A percentile compares a stretch with the other conserved stretches of the same genome.
These are phyloP conservation scores for Holothuria scabra DNA, from an alignment of 53 echinoderm and acorn worm genomes.

Conservation along the genomic window DNA sequence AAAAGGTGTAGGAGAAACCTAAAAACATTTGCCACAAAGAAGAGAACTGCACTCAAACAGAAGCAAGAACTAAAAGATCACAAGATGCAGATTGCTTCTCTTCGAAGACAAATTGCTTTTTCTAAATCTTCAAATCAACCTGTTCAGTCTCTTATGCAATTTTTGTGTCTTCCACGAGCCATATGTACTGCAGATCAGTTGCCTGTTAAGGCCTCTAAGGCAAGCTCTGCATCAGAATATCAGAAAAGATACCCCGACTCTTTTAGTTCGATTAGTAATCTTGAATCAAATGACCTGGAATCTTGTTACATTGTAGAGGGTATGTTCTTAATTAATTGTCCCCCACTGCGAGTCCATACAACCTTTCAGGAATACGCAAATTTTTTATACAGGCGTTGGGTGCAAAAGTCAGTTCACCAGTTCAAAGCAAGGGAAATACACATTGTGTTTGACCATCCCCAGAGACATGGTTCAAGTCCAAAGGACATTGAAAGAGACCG, in stretches of 20 bases:
- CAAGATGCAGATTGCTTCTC: slow-evolving; percentile 21
- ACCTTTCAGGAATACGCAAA: neutral
- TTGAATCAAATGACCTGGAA: no score
- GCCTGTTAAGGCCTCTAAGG: slow-evolving; percentile 25
- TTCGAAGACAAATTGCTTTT: slow-evolving; percentile 16
- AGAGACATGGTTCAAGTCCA: slow-evolving; percentile 37
- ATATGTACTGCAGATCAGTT: slow-evolving; percentile 21
- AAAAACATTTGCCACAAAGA: neutral
- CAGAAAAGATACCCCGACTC: no score
- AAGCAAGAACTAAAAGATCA: slow-evolving; percentile 17
- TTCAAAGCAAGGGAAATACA: slow-evolving; percentile 44
- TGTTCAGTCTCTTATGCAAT: slow-evolving; percentile 26
- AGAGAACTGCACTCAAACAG: neutral
- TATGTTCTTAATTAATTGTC: slow-evolving; percentile 8
- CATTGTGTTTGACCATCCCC: slow-evolving; percentile 59
- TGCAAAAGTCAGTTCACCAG: neutral
- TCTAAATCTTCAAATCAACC: slow-evolving; percentile 27
- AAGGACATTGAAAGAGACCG: slow-evolving; percentile 46
- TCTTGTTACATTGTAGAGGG: no score
- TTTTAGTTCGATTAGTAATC: no score
- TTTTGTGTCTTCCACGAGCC: slow-evolving; percentile 24
- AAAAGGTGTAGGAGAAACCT: slow-evolving; percentile 14
- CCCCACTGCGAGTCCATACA: neutral
- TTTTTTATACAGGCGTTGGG: slow-evolving; percentile 17
- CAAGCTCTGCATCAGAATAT: slow-evolving; percentile 4